These are phyloP conservation scores for Dryomyza anilis DNA, from an alignment of 2,888 invertebrate genomes.

Conservation along the genomic window DNA sequence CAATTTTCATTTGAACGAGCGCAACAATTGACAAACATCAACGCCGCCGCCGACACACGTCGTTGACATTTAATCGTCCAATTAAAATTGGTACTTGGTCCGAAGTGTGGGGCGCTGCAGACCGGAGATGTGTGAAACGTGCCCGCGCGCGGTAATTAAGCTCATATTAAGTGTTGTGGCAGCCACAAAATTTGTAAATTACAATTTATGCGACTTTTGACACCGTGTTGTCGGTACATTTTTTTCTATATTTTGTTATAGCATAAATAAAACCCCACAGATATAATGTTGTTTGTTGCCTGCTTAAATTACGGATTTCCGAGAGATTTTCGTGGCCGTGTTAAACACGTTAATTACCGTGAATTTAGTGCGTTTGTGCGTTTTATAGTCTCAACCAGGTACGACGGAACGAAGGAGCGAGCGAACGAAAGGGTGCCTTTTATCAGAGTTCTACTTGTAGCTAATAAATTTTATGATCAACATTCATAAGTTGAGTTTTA, in stretches of 20 bases:
- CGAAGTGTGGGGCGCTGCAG: too few species aligned
- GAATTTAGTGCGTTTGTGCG: not conserved
- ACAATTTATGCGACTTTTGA: slow-evolving; percentile 57
- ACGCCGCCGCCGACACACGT: slow-evolving; percentile 51
- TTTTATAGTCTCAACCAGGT: not conserved
- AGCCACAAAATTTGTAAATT: slow-evolving; percentile 45
- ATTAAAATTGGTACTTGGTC: slow-evolving; percentile 57
- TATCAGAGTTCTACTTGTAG: too few species aligned
- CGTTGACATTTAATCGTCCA: slow-evolving; percentile 60
- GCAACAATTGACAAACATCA: slow-evolving; percentile 35
- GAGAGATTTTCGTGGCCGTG: slow-evolving; percentile 11
- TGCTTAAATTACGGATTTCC: slow-evolving; percentile 12
- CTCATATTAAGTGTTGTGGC: slow-evolving; percentile 47
- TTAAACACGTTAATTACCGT: slow-evolving; percentile 16
- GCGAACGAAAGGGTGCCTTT: slow-evolving; percentile 12
- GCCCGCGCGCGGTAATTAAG: slow-evolving; percentile 59
- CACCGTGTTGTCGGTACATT: slow-evolving; percentile 44
- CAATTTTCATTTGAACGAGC: slow-evolving; percentile 32
- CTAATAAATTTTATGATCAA: slow-evolving; percentile 28
- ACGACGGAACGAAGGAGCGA: too few species aligned
- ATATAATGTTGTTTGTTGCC: not conserved
- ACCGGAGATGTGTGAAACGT: slow-evolving; percentile 48
- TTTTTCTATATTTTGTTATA: too few species aligned
- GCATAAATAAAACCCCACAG: too few species aligned
- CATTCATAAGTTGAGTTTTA: slow-evolving; percentile 18